These are phyloP conservation scores for Varanus salvator DNA, from an alignment of 2,113 vertebrate genomes.

Conservation along the genomic window DNA sequence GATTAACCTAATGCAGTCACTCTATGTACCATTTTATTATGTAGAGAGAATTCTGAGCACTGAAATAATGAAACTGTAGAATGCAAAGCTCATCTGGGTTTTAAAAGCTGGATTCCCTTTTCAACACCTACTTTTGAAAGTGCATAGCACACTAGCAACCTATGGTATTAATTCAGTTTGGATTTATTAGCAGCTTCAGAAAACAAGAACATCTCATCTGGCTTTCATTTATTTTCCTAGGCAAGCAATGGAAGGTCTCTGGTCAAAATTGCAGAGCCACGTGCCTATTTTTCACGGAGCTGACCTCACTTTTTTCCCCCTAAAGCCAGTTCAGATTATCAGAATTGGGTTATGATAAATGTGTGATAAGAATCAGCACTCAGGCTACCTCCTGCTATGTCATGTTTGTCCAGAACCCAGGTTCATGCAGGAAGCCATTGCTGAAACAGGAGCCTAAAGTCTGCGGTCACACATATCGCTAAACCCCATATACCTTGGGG, in stretches of 20 bases:
- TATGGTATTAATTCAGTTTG: neutral
- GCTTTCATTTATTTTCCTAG: neutral
- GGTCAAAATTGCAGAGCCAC: neutral
- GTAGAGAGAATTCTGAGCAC: constrained; percentile 3
- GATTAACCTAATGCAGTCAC: constrained; percentile 30
- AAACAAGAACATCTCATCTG: neutral
- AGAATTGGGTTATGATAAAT: no score
- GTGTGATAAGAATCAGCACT: no score
- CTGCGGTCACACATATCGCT: no score
- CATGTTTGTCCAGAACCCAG: no score
- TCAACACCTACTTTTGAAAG: neutral
- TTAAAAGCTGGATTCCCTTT: constrained; percentile 12
- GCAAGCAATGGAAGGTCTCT: neutral
- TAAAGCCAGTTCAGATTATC: no score
- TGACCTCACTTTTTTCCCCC: neutral
- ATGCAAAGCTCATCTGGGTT: neutral
- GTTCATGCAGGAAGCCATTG: no score
- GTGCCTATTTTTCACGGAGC: neutral
- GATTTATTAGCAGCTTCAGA: neutral
- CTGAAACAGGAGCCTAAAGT: no score
- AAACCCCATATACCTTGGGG: no score
- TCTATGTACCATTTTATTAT: constrained; percentile 28
- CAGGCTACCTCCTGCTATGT: no score
- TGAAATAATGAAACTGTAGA: constrained; percentile 17
- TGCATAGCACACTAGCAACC: neutral